phyloP scores from a whole-genome alignment of 2,113 vertebrate species.

The Catharus minimus region DNA sequence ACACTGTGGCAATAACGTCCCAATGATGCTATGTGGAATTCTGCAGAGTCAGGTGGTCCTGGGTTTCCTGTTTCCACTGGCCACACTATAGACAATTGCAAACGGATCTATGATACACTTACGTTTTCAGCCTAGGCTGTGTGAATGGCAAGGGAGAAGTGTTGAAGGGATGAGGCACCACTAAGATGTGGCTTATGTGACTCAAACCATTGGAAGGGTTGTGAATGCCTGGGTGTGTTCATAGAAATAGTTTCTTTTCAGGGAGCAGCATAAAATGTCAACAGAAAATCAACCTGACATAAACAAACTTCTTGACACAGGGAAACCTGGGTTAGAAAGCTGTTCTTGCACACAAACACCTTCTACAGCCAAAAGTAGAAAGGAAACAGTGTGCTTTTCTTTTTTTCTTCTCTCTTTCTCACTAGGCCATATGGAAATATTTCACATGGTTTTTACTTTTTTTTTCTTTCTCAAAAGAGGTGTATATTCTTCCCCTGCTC shows the following conservation, averaged over 20 bases:
- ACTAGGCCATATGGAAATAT: not conserved
- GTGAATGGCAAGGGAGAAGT: not conserved
- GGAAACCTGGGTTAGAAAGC: not conserved
- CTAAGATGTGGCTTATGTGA: not conserved
- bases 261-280: not conserved
- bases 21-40: not conserved
- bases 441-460: not conserved
- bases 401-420: not conserved
- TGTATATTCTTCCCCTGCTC: not conserved
- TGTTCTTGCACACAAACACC: not conserved
- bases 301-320: not conserved
- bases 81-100: not conserved
- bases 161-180: not conserved
- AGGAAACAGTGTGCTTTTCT: not conserved
- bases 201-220: not conserved
- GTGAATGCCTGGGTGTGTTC: not conserved
- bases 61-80: not conserved
- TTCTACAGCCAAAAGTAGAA: not conserved
- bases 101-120: rapidly evolving
- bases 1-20: not conserved
- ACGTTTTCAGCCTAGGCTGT: not conserved
- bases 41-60: not conserved
- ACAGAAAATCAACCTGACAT: not conserved
- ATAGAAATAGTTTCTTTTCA: not conserved
- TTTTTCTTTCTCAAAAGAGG: not conserved